Evolutionary conservation across 2,113 vertebrate species (phyloP), one percentile per base, ranked within the genome.

Genomic region (Ctenodactylus gundi): DNA sequence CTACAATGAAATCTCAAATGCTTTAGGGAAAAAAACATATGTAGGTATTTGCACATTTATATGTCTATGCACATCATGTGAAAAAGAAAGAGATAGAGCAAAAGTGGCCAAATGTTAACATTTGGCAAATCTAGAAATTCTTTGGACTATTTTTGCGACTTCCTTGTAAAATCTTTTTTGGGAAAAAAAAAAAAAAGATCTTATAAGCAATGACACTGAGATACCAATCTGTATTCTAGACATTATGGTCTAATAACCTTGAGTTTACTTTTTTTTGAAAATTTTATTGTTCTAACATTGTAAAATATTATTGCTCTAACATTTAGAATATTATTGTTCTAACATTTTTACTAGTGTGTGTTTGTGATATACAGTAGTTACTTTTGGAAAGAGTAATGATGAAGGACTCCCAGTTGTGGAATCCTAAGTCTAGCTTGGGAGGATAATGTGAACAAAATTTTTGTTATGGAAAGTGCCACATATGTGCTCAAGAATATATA

Each of bases 251-350:
- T 84, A 31, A 27, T 68, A 46, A 27, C 27, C 25, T 15, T 46
- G 31, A 85, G 44, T 80, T 83, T 86, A 68, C 21, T 68, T 89
- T 86, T 51, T 84, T n/a, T n/a, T n/a, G n/a, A n/a, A n/a, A n/a
- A n/a, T n/a, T n/a, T n/a, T n/a, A n/a, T n/a, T n/a, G n/a, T n/a
- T n/a, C n/a, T n/a, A n/a, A n/a, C n/a, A n/a, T n/a, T n/a, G n/a
- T n/a, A n/a, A n/a, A n/a, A n/a, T n/a, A n/a, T n/a, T n/a, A n/a
- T n/a, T n/a, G n/a, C n/a, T n/a, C n/a, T n/a, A n/a, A n/a, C n/a
- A n/a, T n/a, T n/a, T n/a, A n/a, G n/a, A n/a, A n/a, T n/a, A n/a
- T n/a, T n/a, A n/a, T n/a, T n/a, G n/a, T n/a, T n/a, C n/a, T n/a
- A n/a, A n/a, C n/a, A n/a, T n/a, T n/a, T n/a, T n/a, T n/a, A n/a